A percentile compares a stretch with the other conserved stretches of the same genome.
Evolutionary conservation across 2,797 vertebrate genomes (phyloP).

Genomic region (Parambassis ranga): DNA sequence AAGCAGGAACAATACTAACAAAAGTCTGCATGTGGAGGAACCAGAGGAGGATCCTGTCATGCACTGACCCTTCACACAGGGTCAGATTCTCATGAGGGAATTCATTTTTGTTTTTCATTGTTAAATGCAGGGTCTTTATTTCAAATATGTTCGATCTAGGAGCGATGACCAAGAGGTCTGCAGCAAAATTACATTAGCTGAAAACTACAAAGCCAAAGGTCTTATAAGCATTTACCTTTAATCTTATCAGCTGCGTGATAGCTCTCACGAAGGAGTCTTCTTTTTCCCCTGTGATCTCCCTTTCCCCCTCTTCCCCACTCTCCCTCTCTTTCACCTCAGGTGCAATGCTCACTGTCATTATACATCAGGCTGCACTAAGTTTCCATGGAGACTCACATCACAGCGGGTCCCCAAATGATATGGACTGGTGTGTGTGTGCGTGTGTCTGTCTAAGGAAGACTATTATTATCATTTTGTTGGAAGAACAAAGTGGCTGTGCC

Average conservation of each 20-base stretch:
- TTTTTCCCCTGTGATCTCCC: not conserved
- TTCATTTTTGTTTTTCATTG: too few species aligned
- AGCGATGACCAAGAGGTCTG: not conserved
- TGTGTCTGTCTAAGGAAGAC: slow-evolving; percentile 14
- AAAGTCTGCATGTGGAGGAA: too few species aligned
- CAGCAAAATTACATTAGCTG: not conserved
- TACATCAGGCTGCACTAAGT: slow-evolving; percentile 55
- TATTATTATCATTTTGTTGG: slow-evolving; percentile 61
- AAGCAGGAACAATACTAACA: too few species aligned
- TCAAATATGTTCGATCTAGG: not conserved
- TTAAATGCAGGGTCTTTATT: not conserved
- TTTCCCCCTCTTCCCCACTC: not conserved
- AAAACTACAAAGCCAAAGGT: not conserved
- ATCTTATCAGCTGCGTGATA: not conserved
- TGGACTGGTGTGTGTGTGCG: not conserved
- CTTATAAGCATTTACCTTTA: not conserved
- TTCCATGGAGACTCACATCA: slow-evolving; percentile 77
- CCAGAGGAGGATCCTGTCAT: too few species aligned
- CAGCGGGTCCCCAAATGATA: slow-evolving; percentile 55
- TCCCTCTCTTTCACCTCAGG: slow-evolving; percentile 41
- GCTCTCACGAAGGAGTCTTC: not conserved
- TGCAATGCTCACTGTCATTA: slow-evolving; percentile 60
- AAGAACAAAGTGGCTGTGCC: slow-evolving; percentile 58
- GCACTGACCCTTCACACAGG: too few species aligned
- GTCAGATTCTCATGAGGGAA: too few species aligned